Conservation (phyloP, 2,797 vertebrate species). For the Poecilia picta region DNA sequence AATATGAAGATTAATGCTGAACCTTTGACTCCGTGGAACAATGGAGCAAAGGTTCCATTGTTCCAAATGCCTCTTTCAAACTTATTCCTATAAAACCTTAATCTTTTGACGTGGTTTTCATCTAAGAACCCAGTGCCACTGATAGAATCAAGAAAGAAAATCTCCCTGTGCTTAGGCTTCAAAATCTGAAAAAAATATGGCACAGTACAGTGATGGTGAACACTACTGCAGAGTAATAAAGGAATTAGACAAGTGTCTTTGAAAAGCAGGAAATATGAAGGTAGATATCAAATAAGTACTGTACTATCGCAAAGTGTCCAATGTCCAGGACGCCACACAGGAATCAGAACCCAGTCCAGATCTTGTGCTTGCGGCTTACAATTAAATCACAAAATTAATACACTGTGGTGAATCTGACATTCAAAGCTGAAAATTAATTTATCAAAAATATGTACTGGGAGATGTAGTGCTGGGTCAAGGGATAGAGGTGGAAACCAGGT, state of each 20-base stretch:
- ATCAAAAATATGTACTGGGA: not conserved
- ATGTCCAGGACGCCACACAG: conserved; percentile 4
- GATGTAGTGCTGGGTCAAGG: not conserved
- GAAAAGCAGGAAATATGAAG: not conserved
- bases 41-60: not conserved
- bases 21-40: not conserved
- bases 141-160: not conserved
- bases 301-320: conserved; percentile 3
- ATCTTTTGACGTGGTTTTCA: conserved; percentile 5
- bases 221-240: no score
- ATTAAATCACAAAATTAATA: not conserved
- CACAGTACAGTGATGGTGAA: no score
- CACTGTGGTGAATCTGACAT: not conserved
- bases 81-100: conserved; percentile 2
- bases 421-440: not conserved
- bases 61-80: not conserved
- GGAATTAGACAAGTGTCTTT: not conserved
- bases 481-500: not conserved
- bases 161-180: no score
- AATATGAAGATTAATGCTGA: not conserved
- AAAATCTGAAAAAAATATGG: no score
- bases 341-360: not conserved
- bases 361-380: not conserved
- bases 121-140: not conserved
- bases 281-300: not conserved